A percentile compares a stretch with the other conserved stretches of the same genome.
These are phyloP conservation scores for Strigops habroptila DNA, from an alignment of 2,113 vertebrate species.

Conservation along the genomic window DNA sequence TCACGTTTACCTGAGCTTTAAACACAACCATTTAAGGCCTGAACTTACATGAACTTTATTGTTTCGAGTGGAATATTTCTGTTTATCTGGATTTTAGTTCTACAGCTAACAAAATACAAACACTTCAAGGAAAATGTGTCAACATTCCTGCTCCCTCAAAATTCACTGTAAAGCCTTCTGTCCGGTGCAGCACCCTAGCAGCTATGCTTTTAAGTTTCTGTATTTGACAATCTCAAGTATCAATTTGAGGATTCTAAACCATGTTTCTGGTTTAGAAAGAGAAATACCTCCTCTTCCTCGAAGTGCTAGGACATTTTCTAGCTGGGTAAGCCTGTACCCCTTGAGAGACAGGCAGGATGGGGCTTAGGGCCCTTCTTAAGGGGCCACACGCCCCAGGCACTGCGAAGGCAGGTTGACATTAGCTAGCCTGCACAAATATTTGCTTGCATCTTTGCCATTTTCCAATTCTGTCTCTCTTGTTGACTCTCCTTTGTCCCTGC, in stretches of 20 bases:
- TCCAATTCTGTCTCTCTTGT: conserved; percentile 2
- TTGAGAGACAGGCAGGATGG: not conserved
- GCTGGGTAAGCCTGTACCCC: not conserved
- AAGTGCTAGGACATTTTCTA: not conserved
- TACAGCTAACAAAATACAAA: not conserved
- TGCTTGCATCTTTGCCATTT: conserved; percentile 21
- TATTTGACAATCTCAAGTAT: not conserved
- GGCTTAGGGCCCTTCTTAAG: not conserved
- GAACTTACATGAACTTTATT: not conserved
- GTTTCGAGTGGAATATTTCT: not conserved
- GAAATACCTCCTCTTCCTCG: not conserved
- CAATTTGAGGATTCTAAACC: not conserved
- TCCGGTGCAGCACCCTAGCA: not conserved
- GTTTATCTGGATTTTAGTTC: not conserved
- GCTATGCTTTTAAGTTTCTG: not conserved
- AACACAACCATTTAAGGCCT: not conserved
- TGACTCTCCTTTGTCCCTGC: conserved; percentile 7
- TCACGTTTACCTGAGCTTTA: not conserved
- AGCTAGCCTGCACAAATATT: conserved; percentile 36
- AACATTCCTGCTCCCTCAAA: not conserved
- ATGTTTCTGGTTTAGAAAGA: not conserved
- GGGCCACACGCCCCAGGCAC: not conserved
- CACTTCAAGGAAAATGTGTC: not conserved
- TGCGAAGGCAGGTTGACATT: not conserved
- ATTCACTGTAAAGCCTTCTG: not conserved